Percentiles rank a stretch among this genome's conserved stretches.
phyloP scores from a whole-genome alignment of 2,888 invertebrate genomes.

The Synergus laeviventris region DNA sequence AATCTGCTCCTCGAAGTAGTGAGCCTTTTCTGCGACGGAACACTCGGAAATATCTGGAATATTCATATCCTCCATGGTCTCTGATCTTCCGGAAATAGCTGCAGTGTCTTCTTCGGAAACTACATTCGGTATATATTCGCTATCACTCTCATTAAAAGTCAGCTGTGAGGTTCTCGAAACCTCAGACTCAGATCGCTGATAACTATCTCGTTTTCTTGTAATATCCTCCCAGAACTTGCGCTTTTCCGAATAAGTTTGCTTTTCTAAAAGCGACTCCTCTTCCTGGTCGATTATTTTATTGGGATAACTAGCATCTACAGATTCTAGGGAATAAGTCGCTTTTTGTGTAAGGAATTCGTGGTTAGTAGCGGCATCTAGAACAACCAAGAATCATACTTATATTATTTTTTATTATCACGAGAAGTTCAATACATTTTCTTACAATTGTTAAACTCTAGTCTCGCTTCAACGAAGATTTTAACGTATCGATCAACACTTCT shows the following conservation, averaged over 20 bases:
- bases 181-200: slow-evolving; percentile 72
- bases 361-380: slow-evolving; percentile 74
- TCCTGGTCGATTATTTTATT: slow-evolving; percentile 66
- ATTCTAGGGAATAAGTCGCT: slow-evolving; percentile 73
- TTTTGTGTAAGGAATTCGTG: slow-evolving; percentile 73
- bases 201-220: slow-evolving; percentile 70
- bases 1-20: slow-evolving; percentile 80
- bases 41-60: slow-evolving; percentile 78
- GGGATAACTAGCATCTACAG: slow-evolving; percentile 74
- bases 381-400: slow-evolving; percentile 69
- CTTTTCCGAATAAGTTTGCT: slow-evolving; percentile 73
- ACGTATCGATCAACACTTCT: not conserved
- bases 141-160: slow-evolving; percentile 72
- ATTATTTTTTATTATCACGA: slow-evolving; percentile 58
- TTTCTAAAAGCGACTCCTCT: slow-evolving; percentile 66
- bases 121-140: slow-evolving; percentile 68
- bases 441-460: not conserved
- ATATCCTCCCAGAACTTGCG: slow-evolving; percentile 74
- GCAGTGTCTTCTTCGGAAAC: slow-evolving; percentile 64
- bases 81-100: slow-evolving; percentile 62
- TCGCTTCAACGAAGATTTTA: not conserved
- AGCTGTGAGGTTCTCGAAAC: slow-evolving; percentile 70
- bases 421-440: slow-evolving; percentile 43
- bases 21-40: slow-evolving; percentile 78
- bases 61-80: slow-evolving; percentile 66